Base-by-base conservation (phyloP, 2,113 vertebrate species). In the Lathamus discolor region DNA sequence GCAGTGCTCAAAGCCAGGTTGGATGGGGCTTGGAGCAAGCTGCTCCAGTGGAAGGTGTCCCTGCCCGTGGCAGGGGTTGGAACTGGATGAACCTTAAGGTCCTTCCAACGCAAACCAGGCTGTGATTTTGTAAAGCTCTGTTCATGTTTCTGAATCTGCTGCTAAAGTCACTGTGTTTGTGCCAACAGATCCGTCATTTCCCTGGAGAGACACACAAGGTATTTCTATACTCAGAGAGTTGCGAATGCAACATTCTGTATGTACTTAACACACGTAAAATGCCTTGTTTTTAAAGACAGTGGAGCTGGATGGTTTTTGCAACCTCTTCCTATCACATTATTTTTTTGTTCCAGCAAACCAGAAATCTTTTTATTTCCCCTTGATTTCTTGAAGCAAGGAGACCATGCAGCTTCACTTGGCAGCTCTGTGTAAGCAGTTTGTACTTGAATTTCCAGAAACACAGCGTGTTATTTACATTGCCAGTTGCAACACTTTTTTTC, bases 401-500 rank as follows among this genome's bases (percentile, higher is more conserved):
- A 49, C 75, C 44, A 15, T 25, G 27, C 70, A 92, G 39, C 39
- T 39, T 67, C 83, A 84, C 24, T 64, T 86, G 93, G 93, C 82
- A 91, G 78, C 54, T 49, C 75, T 7, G 11, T 31, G 59, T 37
- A 72, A 80, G 74, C 70, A 4, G 75, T 52, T 59, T 89, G 92
- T 95, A 79, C 94, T 93, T 54, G 51, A 43, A 87, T 80, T 95
- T 96, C 87, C 87, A 96, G 82, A 94, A 96, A 80, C 49, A 78
- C 48, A 15, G 13, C 0, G 18, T 74, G 44, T 61, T 94, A 86
- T 95, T 93, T 89, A 91, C 91, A 69, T 6, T 91, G 78, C 74
- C 46, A 77, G 69, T 94, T 97, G 87, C 93, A 92, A 94, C 92
- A 95, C 44, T 46, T 46, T 17, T 22, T 80, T 67, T 57, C 67